phyloP scores from a whole-genome alignment of 1,140 invertebrate species.

The Neoseiulus cucumeris region DNA sequence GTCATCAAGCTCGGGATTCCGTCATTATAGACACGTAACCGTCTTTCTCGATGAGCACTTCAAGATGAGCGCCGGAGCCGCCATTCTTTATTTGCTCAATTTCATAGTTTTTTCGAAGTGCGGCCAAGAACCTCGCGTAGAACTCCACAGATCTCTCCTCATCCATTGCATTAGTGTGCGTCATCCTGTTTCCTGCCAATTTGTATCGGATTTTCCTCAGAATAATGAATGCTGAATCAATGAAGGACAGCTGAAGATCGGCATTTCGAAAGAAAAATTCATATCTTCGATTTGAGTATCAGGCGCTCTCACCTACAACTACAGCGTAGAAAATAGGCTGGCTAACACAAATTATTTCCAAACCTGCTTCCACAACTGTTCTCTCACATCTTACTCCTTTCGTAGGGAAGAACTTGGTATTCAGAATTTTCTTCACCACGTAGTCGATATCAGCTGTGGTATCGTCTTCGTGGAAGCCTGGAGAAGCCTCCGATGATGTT shows the following conservation, averaged over 20 bases:
- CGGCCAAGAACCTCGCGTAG: constrained; percentile 51
- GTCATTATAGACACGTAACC: constrained; percentile 72
- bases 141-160: constrained; percentile 47
- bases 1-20: constrained; percentile 39
- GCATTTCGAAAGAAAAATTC: not conserved
- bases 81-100: constrained; percentile 57
- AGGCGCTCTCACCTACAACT: constrained; percentile 37
- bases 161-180: constrained; percentile 68
- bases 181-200: constrained; percentile 51
- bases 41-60: constrained; percentile 52
- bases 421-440: constrained; percentile 56
- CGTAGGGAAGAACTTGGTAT: constrained; percentile 50
- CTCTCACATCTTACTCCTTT: constrained; percentile 53
- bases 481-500: not conserved
- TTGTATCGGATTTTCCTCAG: too few species aligned
- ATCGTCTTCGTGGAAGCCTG: not conserved
- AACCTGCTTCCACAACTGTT: constrained; percentile 43
- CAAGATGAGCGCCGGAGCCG: not conserved
- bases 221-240: not conserved
- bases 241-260: not conserved
- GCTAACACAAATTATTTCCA: constrained; percentile 35
- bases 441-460: constrained; percentile 19
- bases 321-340: constrained; percentile 66
- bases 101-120: constrained; percentile 42
- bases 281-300: not conserved